Evolutionary conservation across 2,888 invertebrate species (phyloP).

Genomic region (Campoletis raptor): DNA sequence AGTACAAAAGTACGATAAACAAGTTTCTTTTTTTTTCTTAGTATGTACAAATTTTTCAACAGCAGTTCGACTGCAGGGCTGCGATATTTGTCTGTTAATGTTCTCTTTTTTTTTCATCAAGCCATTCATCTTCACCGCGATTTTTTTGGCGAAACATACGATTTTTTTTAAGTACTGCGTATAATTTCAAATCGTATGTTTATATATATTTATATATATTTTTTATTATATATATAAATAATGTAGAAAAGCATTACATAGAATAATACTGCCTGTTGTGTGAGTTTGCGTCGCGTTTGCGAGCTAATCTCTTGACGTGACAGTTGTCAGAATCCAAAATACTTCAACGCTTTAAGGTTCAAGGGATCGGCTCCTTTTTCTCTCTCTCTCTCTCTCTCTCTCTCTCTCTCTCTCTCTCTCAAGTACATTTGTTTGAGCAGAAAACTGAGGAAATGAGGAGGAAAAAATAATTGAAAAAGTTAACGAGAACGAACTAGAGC

Average conservation of each 20-base stretch:
- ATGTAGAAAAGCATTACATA: slow-evolving; percentile 32
- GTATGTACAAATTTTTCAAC: slow-evolving; percentile 40
- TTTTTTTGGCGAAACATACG: slow-evolving; percentile 1
- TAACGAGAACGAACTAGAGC: neutral
- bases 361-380: neutral
- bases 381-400: too few species aligned
- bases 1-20: slow-evolving; percentile 49
- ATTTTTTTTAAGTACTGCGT: slow-evolving; percentile 2
- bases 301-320: slow-evolving; percentile 48
- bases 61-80: neutral
- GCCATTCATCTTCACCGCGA: neutral
- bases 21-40: slow-evolving; percentile 7
- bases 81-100: neutral
- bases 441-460: neutral
- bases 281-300: slow-evolving; percentile 56
- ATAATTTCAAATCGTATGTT: neutral
- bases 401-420: too few species aligned
- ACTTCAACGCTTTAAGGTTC: neutral
- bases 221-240: neutral
- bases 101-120: neutral
- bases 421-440: neutral
- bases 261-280: slow-evolving; percentile 68
- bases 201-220: neutral
- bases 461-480: neutral
- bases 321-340: slow-evolving; percentile 31